Conservation (phyloP, 2,113 vertebrate species). For the Bujurquina vittata region DNA sequence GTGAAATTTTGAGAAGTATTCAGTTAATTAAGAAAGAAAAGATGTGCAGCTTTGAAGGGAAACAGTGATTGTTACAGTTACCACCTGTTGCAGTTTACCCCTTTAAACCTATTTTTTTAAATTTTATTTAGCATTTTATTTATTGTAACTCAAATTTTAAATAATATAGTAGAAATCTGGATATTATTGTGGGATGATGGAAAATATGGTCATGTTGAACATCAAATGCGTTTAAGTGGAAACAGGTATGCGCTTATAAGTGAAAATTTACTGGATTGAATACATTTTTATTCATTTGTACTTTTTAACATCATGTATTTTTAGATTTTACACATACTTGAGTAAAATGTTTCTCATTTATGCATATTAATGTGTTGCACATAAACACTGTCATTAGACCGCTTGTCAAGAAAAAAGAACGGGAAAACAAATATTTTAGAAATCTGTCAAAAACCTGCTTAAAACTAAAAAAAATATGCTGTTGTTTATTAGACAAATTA, state of each 20-base stretch:
- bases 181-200: neutral
- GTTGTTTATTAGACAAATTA: no score
- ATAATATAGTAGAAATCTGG: neutral
- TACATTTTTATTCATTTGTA: neutral
- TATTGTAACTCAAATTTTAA: neutral
- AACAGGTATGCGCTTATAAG: neutral
- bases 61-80: neutral
- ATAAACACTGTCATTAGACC: neutral
- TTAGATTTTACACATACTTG: neutral
- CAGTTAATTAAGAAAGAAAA: neutral
- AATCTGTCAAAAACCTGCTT: neutral
- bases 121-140: no score
- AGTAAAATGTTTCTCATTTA: neutral
- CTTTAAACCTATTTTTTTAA: no score
- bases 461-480: neutral
- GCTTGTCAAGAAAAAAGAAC: no score
- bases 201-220: neutral
- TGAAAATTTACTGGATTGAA: neutral
- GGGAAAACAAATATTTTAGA: neutral
- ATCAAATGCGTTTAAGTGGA: neutral
- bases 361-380: neutral
- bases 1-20: neutral
- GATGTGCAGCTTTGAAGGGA: neutral
- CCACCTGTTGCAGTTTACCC: neutral
- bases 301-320: neutral